Evolutionary conservation across 2,797 vertebrate genomes (phyloP), one percentile per base, ranked within the genome.

Genomic region (Enteromius mattozi): DNA sequence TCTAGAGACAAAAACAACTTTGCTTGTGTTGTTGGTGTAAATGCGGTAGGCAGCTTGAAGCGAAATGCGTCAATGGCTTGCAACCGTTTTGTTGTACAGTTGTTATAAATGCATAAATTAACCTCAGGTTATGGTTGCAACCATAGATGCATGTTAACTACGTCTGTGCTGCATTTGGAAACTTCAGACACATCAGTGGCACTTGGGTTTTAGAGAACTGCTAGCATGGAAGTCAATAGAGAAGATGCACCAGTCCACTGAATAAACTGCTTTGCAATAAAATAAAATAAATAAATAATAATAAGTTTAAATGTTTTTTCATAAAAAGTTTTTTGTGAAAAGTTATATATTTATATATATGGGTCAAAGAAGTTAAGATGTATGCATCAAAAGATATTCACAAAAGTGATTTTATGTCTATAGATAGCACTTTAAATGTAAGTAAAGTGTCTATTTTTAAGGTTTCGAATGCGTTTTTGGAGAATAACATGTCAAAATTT

Each of bases 1-100:
- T 27, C 13, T 35, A 17, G 40, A 82, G 69, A 74, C 69, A 72
- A 17, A 45, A 71, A 81, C 54, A 24, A 54, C 56, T 63, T 78
- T 49, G 42, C 77, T 80, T 30, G 49, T 40, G 49, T 3, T n/a
- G 65, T 81, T 49, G 61, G 45, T 47, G 13, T 37, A 74, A 45
- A 74, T 65, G 76, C 56, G 3, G 16, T 4, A 4, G 27, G 9
- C 16, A 19, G 17, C 45, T 21, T 33, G 16, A 74, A 74, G 27
- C 47, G 3, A 21, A 54, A 54, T 7, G 72, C 19, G 6, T 37
- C 30, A 21, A 54, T 21, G 12, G 21, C 49, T 14, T 21, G 3
- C 30, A 5, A 4, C 27, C 5, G n/a, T 71, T 45, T 69, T 19
- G 17, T n/a, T 13, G 5, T 33, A 35, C 30, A 30, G 74, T 76